These are phyloP conservation scores for Mesembrinibis cayennensis DNA, from an alignment of 2,113 vertebrate species.

Conservation along the genomic window DNA sequence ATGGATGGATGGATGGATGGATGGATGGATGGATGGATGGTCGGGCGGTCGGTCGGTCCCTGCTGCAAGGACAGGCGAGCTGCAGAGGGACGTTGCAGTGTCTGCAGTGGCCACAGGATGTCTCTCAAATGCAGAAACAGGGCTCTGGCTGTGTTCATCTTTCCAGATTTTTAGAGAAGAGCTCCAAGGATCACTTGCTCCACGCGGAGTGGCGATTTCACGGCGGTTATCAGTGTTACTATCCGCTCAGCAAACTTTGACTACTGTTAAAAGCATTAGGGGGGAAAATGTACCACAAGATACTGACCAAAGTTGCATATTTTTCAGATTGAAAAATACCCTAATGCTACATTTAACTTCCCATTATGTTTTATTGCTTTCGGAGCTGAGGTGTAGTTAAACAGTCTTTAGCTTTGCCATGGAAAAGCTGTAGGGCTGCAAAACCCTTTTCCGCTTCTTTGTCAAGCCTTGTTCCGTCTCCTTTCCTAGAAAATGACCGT, in stretches of 20 bases:
- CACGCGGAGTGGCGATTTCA: rapidly evolving
- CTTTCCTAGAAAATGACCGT: not conserved
- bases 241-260: rapidly evolving
- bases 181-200: not conserved
- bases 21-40: not conserved
- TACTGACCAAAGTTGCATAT: rapidly evolving
- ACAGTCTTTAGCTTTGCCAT: not conserved
- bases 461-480: not conserved
- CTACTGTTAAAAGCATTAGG: not conserved
- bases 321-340: not conserved
- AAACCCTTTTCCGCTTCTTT: not conserved
- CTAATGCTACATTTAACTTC: not conserved
- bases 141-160: not conserved
- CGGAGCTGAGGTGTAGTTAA: not conserved
- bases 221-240: rapidly evolving
- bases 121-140: constrained; percentile 43
- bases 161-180: not conserved
- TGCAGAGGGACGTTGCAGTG: not conserved
- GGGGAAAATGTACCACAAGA: not conserved
- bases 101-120: constrained; percentile 33
- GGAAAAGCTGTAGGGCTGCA: not conserved
- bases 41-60: not conserved
- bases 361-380: not conserved
- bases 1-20: not conserved
- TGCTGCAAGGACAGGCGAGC: not conserved